Evolutionary conservation across 2,113 vertebrate species (phyloP), one percentile per base, ranked within the genome.

Genomic region (Callipepla squamata): DNA sequence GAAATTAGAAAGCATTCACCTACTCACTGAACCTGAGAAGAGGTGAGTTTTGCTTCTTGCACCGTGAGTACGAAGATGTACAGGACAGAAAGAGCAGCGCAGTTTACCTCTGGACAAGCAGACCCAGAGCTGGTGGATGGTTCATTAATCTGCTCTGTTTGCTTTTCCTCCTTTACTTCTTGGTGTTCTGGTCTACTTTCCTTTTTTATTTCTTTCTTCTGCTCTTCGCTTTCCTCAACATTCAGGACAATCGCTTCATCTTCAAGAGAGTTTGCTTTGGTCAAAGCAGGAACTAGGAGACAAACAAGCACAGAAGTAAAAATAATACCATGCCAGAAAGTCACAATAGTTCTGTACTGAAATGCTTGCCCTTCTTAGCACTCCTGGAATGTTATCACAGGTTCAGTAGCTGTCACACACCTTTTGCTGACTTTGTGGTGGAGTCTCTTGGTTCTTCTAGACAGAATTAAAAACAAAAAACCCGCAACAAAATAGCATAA

Each of bases 121-220:
- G 93, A 92, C 6, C 95, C 95, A 62, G 96, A 96, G 90, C 98
- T 98, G 76, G 98, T 96, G 65, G 98, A 98, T 1, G 98, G 98
- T 16, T 97, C 96, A 6, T 74, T 97, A 9, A 61, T 84, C 69
- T 94, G 97, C 25, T 98, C 97, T 1, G 14, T 38, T 19, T 92
- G 96, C 45, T 91, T 93, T 61, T 97, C 96, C 62, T 95, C 91
- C 62, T 94, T 91, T 2, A 8, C 48, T 68, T 94, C 86, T 25
- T 88, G 90, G 42, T 83, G 84, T 51, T 88, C 92, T 48, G 9
- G 53, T 92, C 91, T 96, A 87, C 95, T 94, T 96, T 97, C 97
- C 62, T 87, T 59, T 83, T 95, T 96, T 20, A 87, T 76, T 85
- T 95, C 92, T 92, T 94, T 96, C 65, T 96, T 96, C 65, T 94